Evolutionary conservation across 2,797 vertebrate species (phyloP).

Genomic region (Ibycter americanus): DNA sequence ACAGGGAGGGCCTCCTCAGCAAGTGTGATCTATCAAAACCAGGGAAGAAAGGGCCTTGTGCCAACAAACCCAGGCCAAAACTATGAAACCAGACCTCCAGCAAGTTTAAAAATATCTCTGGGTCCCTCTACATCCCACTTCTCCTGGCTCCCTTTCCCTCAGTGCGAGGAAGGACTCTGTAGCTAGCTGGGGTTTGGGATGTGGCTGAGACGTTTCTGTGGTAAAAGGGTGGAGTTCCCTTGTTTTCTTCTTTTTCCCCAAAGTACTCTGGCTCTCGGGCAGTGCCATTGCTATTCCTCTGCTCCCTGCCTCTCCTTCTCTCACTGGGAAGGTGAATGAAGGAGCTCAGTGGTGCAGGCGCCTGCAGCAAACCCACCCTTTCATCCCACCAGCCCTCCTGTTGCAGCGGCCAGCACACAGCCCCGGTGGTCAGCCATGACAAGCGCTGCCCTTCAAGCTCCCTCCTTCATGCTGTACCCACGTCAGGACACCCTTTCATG

Average conservation of each 20-base stretch:
- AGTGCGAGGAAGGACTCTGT: background rate
- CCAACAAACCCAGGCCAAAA: constrained; percentile 37
- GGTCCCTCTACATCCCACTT: constrained; percentile 5
- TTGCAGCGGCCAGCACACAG: background rate
- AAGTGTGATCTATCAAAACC: constrained; percentile 12
- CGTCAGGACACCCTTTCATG: background rate
- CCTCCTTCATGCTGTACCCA: background rate
- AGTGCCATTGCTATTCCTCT: background rate
- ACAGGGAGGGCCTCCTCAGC: background rate
- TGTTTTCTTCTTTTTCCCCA: background rate
- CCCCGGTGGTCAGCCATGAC: background rate
- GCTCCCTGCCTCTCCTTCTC: background rate
- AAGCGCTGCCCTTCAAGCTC: background rate
- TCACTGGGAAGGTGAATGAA: background rate
- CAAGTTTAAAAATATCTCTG: constrained; percentile 30
- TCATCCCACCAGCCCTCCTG: background rate
- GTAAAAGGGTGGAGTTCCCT: constrained; percentile 41
- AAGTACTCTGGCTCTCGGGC: background rate
- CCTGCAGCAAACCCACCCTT: background rate
- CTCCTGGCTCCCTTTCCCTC: constrained; percentile 7
- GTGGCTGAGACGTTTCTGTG: background rate
- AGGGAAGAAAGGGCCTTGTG: constrained; percentile 4
- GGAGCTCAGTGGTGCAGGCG: background rate
- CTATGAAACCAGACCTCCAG: constrained; percentile 19
- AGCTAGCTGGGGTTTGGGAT: background rate